phyloP scores from a whole-genome alignment of 1,140 invertebrate species.

The Cephus cinctus region DNA sequence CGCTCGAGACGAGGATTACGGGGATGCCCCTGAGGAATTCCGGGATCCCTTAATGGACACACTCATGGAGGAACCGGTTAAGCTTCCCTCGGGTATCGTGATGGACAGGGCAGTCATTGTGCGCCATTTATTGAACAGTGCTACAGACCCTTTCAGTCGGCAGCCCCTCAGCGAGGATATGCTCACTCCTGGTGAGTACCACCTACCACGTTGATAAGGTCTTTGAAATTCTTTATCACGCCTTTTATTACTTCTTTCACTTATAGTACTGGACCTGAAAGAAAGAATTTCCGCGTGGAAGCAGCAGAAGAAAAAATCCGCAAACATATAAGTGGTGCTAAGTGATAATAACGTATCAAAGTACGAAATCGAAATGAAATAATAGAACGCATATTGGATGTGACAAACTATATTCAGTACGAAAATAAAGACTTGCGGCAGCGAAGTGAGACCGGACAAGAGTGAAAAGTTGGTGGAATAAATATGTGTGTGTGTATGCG shows the following conservation, averaged over 20 bases:
- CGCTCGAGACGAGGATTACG: conserved; percentile 86
- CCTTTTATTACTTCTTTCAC: conserved; percentile 23
- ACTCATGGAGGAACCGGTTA: conserved; percentile 94
- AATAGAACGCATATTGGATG: too few relatives aligned
- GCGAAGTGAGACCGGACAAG: too few relatives aligned
- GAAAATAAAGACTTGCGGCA: too few relatives aligned
- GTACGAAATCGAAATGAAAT: too few relatives aligned
- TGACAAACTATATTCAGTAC: too few relatives aligned
- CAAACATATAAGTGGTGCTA: conserved; percentile 41
- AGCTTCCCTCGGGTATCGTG: conserved; percentile 89
- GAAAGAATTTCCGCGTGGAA: conserved; percentile 79
- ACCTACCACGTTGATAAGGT: neutral
- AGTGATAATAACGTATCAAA: conserved; percentile 16
- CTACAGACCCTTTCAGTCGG: conserved; percentile 96
- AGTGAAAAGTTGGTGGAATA: too few relatives aligned
- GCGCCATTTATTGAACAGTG: conserved; percentile 91
- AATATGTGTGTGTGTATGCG: too few relatives aligned
- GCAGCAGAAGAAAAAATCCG: conserved; percentile 62
- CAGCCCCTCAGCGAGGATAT: conserved; percentile 89
- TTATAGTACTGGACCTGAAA: conserved; percentile 72
- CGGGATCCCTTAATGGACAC: conserved; percentile 97
- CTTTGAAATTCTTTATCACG: neutral
- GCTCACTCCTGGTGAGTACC: conserved; percentile 70
- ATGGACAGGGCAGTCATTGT: conserved; percentile 95
- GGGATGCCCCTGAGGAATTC: conserved; percentile 96